Evolutionary conservation across 2,113 vertebrate species (phyloP).

Genomic region (Progne subis): DNA sequence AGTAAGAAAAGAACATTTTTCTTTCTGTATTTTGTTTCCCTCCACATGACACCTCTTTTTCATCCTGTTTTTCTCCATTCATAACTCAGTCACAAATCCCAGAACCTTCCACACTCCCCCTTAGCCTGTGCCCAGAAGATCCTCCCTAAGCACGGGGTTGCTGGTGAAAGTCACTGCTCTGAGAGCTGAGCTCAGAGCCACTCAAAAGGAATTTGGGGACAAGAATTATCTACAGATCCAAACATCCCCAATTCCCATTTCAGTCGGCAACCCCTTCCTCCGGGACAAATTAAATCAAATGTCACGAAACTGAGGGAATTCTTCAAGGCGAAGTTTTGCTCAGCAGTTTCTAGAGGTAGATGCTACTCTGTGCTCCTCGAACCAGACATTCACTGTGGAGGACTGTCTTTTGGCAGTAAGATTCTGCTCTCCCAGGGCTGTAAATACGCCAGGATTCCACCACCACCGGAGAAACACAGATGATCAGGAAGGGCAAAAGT

Average conservation of each 20-base stretch:
- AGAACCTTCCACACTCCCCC: background rate
- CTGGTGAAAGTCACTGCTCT: background rate
- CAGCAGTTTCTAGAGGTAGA: background rate
- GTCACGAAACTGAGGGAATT: background rate
- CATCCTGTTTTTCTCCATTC: background rate
- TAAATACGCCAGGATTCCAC: background rate
- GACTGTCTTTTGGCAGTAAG: background rate
- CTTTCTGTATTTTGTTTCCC: background rate
- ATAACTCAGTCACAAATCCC: background rate
- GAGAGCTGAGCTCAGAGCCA: background rate
- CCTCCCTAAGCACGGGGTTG: accelerated
- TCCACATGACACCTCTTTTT: background rate
- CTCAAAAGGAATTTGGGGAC: background rate
- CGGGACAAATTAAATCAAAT: background rate
- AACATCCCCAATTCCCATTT: background rate
- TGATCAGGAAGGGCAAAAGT: background rate
- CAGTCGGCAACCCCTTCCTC: background rate
- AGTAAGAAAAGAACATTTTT: background rate
- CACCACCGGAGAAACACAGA: background rate
- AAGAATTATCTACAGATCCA: background rate
- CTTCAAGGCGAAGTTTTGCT: background rate
- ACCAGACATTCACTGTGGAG: background rate
- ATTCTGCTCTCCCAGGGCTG: background rate
- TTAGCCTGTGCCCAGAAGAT: background rate
- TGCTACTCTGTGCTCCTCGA: background rate